Evolutionary conservation across 2,888 invertebrate species (phyloP).

Genomic region (Allolobophora icterica): DNA sequence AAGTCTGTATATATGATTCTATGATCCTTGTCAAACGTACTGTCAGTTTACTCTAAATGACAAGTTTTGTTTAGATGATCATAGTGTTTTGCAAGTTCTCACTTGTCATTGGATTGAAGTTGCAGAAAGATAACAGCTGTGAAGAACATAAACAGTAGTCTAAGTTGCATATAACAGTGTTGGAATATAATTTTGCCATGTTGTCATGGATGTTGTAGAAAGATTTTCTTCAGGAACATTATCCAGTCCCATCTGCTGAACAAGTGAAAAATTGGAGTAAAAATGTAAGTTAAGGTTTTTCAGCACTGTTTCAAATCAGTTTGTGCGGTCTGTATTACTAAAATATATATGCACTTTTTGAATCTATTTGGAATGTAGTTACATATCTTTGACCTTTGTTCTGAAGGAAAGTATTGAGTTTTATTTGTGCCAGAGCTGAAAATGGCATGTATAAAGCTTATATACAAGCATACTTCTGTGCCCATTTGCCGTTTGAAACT

Average conservation of each 20-base stretch:
- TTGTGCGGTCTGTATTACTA: not conserved
- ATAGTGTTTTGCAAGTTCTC: not conserved
- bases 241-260: constrained; percentile 15
- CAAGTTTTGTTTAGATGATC: not conserved
- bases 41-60: no score
- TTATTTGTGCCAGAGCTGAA: no score
- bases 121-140: not conserved
- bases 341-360: not conserved
- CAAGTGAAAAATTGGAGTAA: not conserved
- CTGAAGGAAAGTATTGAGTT: no score
- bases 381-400: no score
- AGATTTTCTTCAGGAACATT: constrained; percentile 18
- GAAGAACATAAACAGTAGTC: not conserved
- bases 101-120: not conserved
- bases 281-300: not conserved
- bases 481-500: not conserved
- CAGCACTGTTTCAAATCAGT: not conserved
- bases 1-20: no score
- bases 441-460: no score
- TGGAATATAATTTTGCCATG: not conserved
- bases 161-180: not conserved
- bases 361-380: no score
- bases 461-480: not conserved
- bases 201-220: not conserved
- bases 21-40: no score